Base-by-base conservation (phyloP, 1,140 invertebrate species). In the Bombus superbus region DNA sequence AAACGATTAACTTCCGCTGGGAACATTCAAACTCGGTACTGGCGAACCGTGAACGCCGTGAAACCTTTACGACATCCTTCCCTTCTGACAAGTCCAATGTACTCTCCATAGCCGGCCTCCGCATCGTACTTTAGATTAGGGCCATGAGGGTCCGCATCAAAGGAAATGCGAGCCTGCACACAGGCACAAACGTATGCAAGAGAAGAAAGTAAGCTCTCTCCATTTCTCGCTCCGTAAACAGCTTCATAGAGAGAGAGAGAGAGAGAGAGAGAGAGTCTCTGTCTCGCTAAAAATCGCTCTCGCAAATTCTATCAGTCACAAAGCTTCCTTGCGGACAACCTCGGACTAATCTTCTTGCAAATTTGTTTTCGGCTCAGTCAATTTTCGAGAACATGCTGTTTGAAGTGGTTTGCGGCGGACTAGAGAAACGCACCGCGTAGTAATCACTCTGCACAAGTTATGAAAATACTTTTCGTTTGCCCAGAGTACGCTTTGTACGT, bases 1-100 rank as follows among this genome's bases (percentile, higher is more conserved):
- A 85, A 85, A 85, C 79, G 84, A 85, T 81, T 85, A 85, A 85
- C 78, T 85, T 81, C 42, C 32, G 22, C 35, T 8, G 13, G 53
- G 71, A 44, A 81, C 59, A 44, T 75, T 81, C 57, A 73, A 66
- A 47, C 69, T 53, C 79, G 62, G 18, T 38, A 69, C 11, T 44
- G 10, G 59, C 57, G 44, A 75, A 85, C 84, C 42, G 78, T 85
- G 71, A 75, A 81, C 42, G 2, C 44, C 22, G 38, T 38, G 9
- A n/a, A 78, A 38, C 73, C 72, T 89, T 81, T 72, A 80, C 59
- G 73, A 81, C 42, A 64, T 79, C 73, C 32, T 77, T 28, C 44
- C 78, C 40, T 80, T 66, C 28, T 3, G 57, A 40, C 35, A 22
- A 53, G 25, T 53, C 68, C 64, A 69, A 81, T 68, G 68, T 40